A percentile compares a stretch with the other conserved stretches of the same genome.
phyloP scores from a whole-genome alignment of 2,797 vertebrate genomes.

The Phoebastria nigripes region DNA sequence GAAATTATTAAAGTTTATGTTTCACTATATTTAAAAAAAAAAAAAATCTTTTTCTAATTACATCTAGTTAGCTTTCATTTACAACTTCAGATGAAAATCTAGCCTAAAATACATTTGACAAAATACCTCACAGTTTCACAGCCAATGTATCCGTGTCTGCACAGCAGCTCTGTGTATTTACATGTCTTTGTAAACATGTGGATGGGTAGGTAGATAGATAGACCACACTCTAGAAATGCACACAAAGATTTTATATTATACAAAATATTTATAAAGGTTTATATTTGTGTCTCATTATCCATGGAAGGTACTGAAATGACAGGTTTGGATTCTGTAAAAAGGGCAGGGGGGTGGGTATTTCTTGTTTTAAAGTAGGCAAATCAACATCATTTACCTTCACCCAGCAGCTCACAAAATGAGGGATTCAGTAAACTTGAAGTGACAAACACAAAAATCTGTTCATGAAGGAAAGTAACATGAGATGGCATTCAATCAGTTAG shows the following conservation, averaged over 20 bases:
- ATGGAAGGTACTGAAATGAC: background rate
- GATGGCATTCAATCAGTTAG: background rate
- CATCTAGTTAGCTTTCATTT: background rate
- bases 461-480: background rate
- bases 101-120: background rate
- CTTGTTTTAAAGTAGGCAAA: background rate
- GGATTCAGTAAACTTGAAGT: background rate
- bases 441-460: background rate
- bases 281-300: background rate
- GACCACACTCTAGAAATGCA: background rate
- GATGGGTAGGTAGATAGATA: background rate
- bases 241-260: background rate
- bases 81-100: background rate
- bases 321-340: background rate
- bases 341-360: fast-evolving
- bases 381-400: background rate
- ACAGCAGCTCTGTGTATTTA: background rate
- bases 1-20: background rate
- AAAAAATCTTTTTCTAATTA: background rate
- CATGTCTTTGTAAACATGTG: background rate
- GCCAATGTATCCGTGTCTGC: background rate
- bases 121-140: background rate
- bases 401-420: background rate
- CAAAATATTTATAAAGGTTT: background rate
- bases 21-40: background rate